Percentiles rank a stretch among this genome's conserved stretches.
phyloP scores from a whole-genome alignment of 2,797 vertebrate species.

The Pelodytes ibericus region DNA sequence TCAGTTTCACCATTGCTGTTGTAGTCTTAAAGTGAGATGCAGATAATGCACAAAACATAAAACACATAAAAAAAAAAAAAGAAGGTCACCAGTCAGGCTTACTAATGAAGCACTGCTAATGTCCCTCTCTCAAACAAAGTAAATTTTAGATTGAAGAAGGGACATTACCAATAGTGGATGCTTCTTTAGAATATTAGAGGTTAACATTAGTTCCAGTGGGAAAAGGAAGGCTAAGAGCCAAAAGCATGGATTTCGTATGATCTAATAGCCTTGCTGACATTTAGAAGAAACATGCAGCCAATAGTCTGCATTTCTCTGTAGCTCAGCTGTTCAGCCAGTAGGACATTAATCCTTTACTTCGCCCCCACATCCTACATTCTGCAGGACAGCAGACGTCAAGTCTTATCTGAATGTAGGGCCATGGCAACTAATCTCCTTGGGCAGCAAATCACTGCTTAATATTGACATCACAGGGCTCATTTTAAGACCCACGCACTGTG shows the following conservation, averaged over 20 bases:
- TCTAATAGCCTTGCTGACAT: slow-evolving; percentile 41
- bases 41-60: too few relatives aligned
- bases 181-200: neutral
- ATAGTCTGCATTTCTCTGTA: slow-evolving; percentile 22
- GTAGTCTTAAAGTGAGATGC: too few relatives aligned
- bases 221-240: slow-evolving; percentile 18
- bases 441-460: neutral
- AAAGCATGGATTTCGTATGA: slow-evolving; percentile 38
- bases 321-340: slow-evolving; percentile 61
- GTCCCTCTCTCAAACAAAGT: too few relatives aligned
- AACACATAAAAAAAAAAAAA: too few relatives aligned
- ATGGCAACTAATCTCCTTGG: neutral
- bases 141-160: too few relatives aligned
- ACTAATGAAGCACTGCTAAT: too few relatives aligned
- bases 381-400: slow-evolving; percentile 48
- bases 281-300: slow-evolving; percentile 45
- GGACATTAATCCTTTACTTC: slow-evolving; percentile 53
- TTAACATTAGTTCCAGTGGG: neutral
- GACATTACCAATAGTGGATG: too few relatives aligned
- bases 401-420: slow-evolving; percentile 42
- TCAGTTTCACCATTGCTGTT: too few relatives aligned
- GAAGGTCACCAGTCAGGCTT: too few relatives aligned
- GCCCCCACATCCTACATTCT: slow-evolving; percentile 46
- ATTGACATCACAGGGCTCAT: neutral
- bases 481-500: neutral